Base-by-base conservation (phyloP, 2,888 invertebrate genomes). In the Mythimna impura region DNA sequence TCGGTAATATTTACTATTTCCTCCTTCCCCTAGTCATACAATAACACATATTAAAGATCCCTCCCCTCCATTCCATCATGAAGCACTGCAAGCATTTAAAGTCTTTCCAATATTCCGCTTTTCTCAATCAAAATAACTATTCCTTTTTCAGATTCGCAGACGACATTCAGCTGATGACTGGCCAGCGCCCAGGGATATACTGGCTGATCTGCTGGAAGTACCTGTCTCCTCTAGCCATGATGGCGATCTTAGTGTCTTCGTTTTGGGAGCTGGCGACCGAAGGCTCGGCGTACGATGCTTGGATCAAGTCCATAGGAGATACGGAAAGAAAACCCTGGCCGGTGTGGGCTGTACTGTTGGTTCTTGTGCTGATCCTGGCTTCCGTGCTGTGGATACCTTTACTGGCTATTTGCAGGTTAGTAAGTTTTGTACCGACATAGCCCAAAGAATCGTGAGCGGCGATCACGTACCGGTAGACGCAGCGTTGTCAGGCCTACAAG, bases 151-250 rank as follows among this genome's bases (percentile, higher is more conserved):
- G 98, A 94, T 99, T 99, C 91, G 98, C 98, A 6, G 98, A 99
- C 90, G 99, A 99, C 92, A 99, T 99, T 80, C 98, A 99, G 93
- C 96, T 98, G 93, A 99, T 99, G 99, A 99, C 99, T 0, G 99
- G 99, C 4, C 97, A 97, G 63, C 97, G 98, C 36, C 99, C 99
- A 0, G 98, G 98, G 0, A 96, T 98, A 50, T 99, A 99, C 93
- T 99, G 99, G 99, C 96, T 98, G 90, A 97, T 99, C 84, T 99
- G 99, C 93, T 99, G 99, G 99, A 98, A 99, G 92, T 99, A 99
- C 91, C 95, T 99, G 17, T 98, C 99, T 3, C 99, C 99, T 0
- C 90, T 98, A 73, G 98, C 99, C 0, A 99, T 99, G 99, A 93
- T 98, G 52, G 97, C 98, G 63, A 99, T 99, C 89, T 94, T 99